Base-by-base conservation (phyloP, 2,888 invertebrate species). In the Hyposoter didymator region DNA sequence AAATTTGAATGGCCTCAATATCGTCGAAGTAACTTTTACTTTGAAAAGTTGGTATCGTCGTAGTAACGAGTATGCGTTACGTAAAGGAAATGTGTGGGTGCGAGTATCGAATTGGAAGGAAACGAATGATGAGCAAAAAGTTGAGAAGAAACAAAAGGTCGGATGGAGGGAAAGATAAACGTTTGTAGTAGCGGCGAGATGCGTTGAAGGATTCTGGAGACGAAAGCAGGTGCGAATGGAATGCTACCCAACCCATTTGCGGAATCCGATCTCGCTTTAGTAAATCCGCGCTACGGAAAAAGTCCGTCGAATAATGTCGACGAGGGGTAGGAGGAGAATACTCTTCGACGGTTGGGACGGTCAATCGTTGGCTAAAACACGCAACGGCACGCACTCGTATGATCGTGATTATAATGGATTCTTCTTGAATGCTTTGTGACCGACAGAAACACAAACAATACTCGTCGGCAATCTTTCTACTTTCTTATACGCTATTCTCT, bases 211-310 rank as follows among this genome's bases (percentile, higher is more conserved):
- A 90, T 88, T 87, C 87, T 87, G 84, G 89, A 88, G 88, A 89
- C 86, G 89, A 90, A 91, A 87, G 90, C 92, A 93, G 93, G 93
- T 92, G 93, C 93, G 92, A 93, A 93, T 90, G 92, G 93, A 93
- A 93, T 93, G 93, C 92, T 87, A 93, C 93, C 92, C 93, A 92
- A 93, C 92, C 92, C 93, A 91, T 93, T 93, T 92, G 91, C 89
- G 92, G 93, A 93, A 93, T 93, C 90, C 90, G 91, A 91, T 91
- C 90, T 91, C 90, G 90, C 91, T 90, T 91, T 90, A 89, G 92
- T 90, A 91, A 92, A 92, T 91, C 91, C 91, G 88, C 88, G 88
- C 79, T 81, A 87, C 87, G 90, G 91, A 92, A 92, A 92, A 92
- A 92, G 91, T 88, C 88, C 90, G 89, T 89, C 89, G 90, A 91